Conservation (phyloP, 2,888 invertebrate species). For the Euplagia quadripunctaria region DNA sequence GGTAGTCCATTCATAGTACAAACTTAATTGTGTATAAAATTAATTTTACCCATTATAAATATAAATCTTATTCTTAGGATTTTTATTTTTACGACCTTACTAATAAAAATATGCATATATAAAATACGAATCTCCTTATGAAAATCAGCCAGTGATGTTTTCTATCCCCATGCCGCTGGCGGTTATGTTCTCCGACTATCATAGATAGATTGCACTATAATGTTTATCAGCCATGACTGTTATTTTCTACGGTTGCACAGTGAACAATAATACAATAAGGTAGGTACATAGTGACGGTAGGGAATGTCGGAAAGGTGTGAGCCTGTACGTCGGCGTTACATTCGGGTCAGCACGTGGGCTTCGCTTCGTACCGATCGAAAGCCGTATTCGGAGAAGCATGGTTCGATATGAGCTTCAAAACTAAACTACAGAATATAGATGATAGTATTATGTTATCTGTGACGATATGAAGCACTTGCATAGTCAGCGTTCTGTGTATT, state of each 20-base stretch:
- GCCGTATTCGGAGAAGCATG: conserved; percentile 21
- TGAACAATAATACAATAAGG: conserved; percentile 29
- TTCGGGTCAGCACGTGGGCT: conserved; percentile 74
- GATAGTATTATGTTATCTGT: no score
- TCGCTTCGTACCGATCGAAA: conserved; percentile 41
- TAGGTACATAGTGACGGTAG: conserved; percentile 35
- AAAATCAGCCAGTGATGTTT: not conserved
- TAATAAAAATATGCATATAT: no score
- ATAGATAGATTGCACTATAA: not conserved
- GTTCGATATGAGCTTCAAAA: not conserved
- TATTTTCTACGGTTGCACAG: conserved; percentile 18
- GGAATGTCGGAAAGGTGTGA: conserved; percentile 56
- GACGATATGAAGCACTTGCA: not conserved
- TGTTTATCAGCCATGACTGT: not conserved
- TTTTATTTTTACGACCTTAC: no score
- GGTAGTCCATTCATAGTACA: no score
- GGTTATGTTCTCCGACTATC: not conserved
- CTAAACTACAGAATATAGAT: not conserved
- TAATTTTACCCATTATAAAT: no score
- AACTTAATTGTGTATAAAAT: no score
- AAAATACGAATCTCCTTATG: no score
- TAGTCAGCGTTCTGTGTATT: no score
- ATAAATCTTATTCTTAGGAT: no score
- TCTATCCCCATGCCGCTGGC: no score
- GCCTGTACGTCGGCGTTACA: conserved; percentile 68